Evolutionary conservation across 2,113 vertebrate genomes (phyloP).

Genomic region (Anas platyrhynchos): DNA sequence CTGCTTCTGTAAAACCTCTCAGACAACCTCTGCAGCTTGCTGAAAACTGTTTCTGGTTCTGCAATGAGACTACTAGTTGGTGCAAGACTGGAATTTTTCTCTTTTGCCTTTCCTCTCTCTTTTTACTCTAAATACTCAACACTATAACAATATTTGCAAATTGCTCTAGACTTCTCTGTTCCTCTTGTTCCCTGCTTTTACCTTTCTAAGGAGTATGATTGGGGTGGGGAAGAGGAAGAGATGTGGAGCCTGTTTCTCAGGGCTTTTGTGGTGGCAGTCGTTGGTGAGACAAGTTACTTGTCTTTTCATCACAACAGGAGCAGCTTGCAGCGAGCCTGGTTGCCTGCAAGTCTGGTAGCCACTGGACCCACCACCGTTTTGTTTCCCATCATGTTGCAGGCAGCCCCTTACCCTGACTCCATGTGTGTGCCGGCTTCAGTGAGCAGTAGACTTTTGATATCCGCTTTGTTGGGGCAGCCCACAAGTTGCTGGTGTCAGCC

Average conservation of each 20-base stretch:
- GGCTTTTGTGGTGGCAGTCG: background rate
- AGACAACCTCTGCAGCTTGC: background rate
- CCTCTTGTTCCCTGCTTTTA: background rate
- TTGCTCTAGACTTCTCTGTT: background rate
- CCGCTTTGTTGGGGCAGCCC: background rate
- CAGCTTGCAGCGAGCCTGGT: background rate
- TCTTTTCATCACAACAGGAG: background rate
- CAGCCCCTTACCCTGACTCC: background rate
- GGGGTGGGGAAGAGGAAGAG: accelerated
- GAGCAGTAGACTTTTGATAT: background rate
- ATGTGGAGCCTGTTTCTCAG: accelerated
- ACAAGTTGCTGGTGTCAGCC: background rate
- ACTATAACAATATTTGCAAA: background rate
- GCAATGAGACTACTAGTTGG: background rate
- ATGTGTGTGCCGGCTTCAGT: background rate
- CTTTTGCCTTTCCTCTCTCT: background rate
- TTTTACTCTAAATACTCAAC: background rate
- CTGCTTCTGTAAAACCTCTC: background rate
- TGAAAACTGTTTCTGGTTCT: background rate
- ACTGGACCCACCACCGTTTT: background rate
- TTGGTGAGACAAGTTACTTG: background rate
- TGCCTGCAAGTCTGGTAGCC: background rate
- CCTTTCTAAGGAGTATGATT: background rate
- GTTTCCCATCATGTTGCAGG: accelerated
- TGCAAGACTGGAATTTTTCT: background rate